Evolutionary conservation across 2,113 vertebrate species (phyloP).

Genomic region (Piaya cayana): DNA sequence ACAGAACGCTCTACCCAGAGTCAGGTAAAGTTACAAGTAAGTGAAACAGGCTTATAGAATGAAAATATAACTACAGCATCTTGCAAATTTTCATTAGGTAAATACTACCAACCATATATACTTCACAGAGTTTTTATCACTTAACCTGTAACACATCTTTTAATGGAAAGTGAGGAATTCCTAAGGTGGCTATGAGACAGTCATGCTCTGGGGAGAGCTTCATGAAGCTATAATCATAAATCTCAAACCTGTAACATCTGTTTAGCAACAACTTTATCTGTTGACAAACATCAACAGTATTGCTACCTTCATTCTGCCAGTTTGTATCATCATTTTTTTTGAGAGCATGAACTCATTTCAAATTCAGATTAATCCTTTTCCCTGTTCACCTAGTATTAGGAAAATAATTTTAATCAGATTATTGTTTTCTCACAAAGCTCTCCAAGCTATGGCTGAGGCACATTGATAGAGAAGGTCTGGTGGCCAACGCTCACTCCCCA

Average conservation of each 20-base stretch:
- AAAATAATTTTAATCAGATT: background rate
- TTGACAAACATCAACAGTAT: background rate
- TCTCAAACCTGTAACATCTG: background rate
- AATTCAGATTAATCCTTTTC: background rate
- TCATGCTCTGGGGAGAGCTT: background rate
- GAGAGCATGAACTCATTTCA: background rate
- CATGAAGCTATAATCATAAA: background rate
- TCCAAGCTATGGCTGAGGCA: background rate
- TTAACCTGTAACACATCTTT: background rate
- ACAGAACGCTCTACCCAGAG: background rate
- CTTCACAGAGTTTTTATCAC: background rate
- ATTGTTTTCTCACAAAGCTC: background rate
- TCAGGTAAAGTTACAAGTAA: background rate
- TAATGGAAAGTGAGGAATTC: background rate
- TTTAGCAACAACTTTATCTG: constrained; percentile 12
- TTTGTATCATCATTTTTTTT: background rate
- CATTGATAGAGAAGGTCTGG: background rate
- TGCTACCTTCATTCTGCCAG: background rate
- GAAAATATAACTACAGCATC: background rate
- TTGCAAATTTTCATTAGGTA: background rate
- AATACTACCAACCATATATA: background rate
- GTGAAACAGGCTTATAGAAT: background rate
- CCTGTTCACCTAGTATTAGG: background rate
- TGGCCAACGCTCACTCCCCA: background rate
- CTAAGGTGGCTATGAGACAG: background rate